phyloP scores from a whole-genome alignment of 2,113 vertebrate genomes.

The Pionites leucogaster region DNA sequence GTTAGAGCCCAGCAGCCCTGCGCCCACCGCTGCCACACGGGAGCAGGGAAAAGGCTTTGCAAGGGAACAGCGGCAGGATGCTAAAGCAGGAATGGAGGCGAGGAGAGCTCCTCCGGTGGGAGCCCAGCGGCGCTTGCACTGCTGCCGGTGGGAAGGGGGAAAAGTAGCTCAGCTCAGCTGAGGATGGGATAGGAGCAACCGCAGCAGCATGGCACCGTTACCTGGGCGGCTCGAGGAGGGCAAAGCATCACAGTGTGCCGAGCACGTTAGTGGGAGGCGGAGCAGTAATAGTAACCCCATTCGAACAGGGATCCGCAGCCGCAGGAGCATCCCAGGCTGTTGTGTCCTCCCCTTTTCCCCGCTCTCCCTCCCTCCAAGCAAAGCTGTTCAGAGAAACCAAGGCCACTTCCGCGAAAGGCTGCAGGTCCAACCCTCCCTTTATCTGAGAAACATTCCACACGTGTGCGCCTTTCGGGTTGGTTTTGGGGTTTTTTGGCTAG shows the following conservation, averaged over 20 bases:
- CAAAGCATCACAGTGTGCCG: neutral
- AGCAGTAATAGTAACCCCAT: neutral
- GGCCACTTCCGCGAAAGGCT: neutral
- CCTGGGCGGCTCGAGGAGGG: neutral
- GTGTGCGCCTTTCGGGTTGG: neutral
- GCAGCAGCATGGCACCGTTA: rapidly evolving
- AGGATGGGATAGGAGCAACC: neutral
- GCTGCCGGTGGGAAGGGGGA: neutral
- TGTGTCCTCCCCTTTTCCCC: neutral
- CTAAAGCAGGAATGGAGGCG: neutral
- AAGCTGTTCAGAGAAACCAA: neutral
- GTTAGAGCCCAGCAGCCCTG: neutral
- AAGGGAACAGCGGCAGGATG: neutral
- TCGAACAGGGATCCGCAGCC: neutral
- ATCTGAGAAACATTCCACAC: neutral
- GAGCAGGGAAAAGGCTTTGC: neutral
- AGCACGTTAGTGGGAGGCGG: neutral
- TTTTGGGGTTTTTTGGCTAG: neutral
- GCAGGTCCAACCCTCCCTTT: neutral
- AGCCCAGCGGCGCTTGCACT: rapidly evolving
- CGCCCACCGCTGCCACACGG: neutral
- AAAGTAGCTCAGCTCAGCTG: neutral
- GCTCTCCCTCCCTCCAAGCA: neutral
- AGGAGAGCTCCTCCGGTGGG: neutral
- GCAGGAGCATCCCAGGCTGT: neutral